Evolutionary conservation across 1,140 invertebrate genomes (phyloP).

Genomic region (Diuraphis noxia): DNA sequence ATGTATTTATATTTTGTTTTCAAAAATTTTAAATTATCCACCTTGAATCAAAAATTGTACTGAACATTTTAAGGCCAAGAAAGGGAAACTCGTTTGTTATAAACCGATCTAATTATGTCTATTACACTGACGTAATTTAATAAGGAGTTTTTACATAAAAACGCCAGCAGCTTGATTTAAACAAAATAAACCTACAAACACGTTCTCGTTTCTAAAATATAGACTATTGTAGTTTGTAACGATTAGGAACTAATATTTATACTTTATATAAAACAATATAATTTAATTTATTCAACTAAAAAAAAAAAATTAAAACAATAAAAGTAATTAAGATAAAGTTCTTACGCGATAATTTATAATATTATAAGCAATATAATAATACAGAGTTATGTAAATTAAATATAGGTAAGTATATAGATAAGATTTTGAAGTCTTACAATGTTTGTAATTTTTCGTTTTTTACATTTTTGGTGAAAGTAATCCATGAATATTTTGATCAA

Average conservation of each 20-base stretch:
- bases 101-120: not conserved
- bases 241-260: not conserved
- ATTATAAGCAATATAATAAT: too few species aligned
- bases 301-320: not conserved
- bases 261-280: not conserved
- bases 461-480: slow-evolving; percentile 27
- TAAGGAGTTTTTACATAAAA: slow-evolving; percentile 34
- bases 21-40: not conserved
- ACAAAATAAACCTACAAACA: not conserved
- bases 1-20: not conserved
- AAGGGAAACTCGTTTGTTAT: slow-evolving; percentile 14
- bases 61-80: not conserved
- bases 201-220: not conserved
- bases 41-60: not conserved
- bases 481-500: not conserved
- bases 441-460: not conserved
- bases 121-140: slow-evolving; percentile 19
- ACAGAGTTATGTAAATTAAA: not conserved
- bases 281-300: not conserved
- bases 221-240: not conserved
- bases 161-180: slow-evolving; percentile 19
- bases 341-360: not conserved
- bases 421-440: not conserved
- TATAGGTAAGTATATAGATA: not conserved
- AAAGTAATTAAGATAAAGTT: not conserved